Evolutionary conservation across 1,140 invertebrate species (phyloP), one percentile per base, ranked within the genome.

Genomic region (Leptoteleia sp.): DNA sequence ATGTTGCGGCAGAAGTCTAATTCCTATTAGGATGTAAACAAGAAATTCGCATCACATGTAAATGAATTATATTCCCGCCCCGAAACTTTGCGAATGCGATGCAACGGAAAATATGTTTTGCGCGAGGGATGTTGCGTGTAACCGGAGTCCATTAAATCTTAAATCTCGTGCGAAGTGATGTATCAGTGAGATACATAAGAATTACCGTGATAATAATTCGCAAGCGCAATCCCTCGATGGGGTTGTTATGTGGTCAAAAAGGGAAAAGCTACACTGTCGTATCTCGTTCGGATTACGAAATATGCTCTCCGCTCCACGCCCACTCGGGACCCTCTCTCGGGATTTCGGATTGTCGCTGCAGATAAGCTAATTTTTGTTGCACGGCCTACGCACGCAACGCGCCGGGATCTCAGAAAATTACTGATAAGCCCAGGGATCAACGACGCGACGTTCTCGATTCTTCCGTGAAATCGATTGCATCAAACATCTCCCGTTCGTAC

Each of bases 161-260:
- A 89, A 89, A 86, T 89, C 88, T 84, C 88, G 86, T 89, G 88
- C 75, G 88, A 89, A 89, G 81, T 83, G 86, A 89, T 89, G 84
- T 76, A 83, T 86, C 84, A 85, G 82, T 82, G 81, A 86, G 87
- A 88, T 89, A 89, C 83, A 84, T 80, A 81, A 82, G 81, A 82
- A 88, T 86, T 84, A 81, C 75, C 70, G 71, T 67, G 80, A 86
- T 86, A 88, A 89, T 87, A 86, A 88, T 88, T 87, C 82, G 84
- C 65, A 48, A 55, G 25, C 40, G 33, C 48, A 17, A 72, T 73
- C 65, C 72, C 70, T 71, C 64, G 68, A 80, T 83, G 81, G 80
- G 81, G 80, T 84, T 83, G 80, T 54, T 61, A 40, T 77, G 70
- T 40, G 76, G 76, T 59, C 71, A 75, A 79, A 80, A 75, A 81